Base-by-base conservation (phyloP, 2,797 vertebrate species). In the Fringilla coelebs region DNA sequence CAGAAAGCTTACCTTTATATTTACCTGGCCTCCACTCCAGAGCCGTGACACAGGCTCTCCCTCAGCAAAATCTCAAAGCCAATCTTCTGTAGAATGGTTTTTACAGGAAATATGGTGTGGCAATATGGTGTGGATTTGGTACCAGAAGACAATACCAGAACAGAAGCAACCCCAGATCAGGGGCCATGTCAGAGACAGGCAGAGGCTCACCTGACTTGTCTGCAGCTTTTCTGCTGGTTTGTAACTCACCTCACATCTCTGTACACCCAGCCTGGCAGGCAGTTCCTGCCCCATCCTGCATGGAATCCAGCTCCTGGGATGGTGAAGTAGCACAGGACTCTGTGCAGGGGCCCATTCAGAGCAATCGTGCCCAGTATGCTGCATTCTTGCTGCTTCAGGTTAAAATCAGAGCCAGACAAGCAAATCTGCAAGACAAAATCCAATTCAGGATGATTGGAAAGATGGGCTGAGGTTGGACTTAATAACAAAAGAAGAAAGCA, bases 281-380 rank as follows among this genome's bases (percentile, higher is more conserved):
- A 45, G 46, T 6, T 77, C 74, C 73, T 74, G 76, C n/a, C 38
- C 51, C 7, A 28, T 25, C 25, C 67, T 36, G 11, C 29, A 12
- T 3, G 4, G 18, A 52, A 45, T n/a, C 26, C 65, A 7, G 11
- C 4, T 43, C 66, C 54, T 4, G 13, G 66, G n/a, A 58, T 3
- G 7, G 24, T 13, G 15, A 55, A 78, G 24, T 2, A 34, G 34
- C 1, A 3, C 49, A 54, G 66, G 41, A 31, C 34, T 7, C 29
- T 2, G 0, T 2, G 0, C 15, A 58, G 71, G 21, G 15, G 15
- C 38, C 70, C 5, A 4, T 31, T 62, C 6, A 4, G 17, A 74
- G 13, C n/a, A 67, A 43, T 80, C 38, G 2, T 3, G 43, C 10
- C 20, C 61, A 34, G 18, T 17, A 15, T 14, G 2, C 8, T 9